Percentiles rank a stretch among this genome's conserved stretches.
Evolutionary conservation across 1,140 invertebrate species (phyloP).

Genomic region (Catajapyx aquilonaris): DNA sequence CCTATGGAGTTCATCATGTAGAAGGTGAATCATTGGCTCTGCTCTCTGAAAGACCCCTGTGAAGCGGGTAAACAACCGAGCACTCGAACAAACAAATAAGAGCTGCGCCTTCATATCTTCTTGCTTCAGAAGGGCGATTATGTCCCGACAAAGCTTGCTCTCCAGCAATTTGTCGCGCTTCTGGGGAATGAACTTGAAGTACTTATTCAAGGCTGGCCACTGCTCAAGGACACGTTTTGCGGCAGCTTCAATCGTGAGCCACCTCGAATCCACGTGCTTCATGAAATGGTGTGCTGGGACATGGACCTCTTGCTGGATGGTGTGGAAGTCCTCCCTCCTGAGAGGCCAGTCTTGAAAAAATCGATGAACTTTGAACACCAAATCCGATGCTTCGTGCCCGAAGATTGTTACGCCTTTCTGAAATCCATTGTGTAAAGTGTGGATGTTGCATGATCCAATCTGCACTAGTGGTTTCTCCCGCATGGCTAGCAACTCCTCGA

Average conservation of each 20-base stretch:
- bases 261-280: slow-evolving; percentile 6
- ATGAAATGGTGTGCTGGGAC: slow-evolving; percentile 6
- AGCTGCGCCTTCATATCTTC: too few species aligned
- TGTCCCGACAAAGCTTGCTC: too few species aligned
- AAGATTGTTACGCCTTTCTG: slow-evolving; percentile 6
- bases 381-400: slow-evolving; percentile 5
- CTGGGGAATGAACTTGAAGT: too few species aligned
- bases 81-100: too few species aligned
- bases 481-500: too few species aligned
- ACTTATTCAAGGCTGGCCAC: slow-evolving; percentile 7
- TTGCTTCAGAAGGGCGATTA: too few species aligned
- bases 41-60: too few species aligned
- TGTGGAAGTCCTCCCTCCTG: slow-evolving; percentile 6
- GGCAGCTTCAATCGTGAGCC: slow-evolving; percentile 7
- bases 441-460: slow-evolving; percentile 7
- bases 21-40: too few species aligned
- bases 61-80: too few species aligned
- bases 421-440: slow-evolving; percentile 8
- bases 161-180: too few species aligned
- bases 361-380: slow-evolving; percentile 6
- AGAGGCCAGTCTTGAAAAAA: slow-evolving; percentile 8
- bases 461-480: slow-evolving; percentile 3
- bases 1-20: too few species aligned
- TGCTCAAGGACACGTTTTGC: slow-evolving; percentile 7
- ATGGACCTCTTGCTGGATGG: slow-evolving; percentile 5